Conservation (phyloP, 2,888 invertebrate species). For the Pseudeuparius sepicola region DNA sequence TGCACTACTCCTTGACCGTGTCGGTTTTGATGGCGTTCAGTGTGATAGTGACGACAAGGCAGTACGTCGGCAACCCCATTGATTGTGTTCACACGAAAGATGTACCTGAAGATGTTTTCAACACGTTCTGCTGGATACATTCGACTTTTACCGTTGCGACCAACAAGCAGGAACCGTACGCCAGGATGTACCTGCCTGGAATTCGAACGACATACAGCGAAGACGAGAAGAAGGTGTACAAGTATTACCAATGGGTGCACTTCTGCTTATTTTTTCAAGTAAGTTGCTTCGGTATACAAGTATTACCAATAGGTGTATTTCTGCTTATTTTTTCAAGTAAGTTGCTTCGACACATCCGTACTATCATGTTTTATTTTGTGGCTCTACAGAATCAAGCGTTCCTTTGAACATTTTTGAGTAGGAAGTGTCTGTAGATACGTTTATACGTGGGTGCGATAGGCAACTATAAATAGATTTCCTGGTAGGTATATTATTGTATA, state of each 20-base stretch:
- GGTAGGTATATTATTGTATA: too few species aligned
- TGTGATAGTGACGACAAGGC: conserved; percentile 74
- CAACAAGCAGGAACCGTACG: conserved; percentile 55
- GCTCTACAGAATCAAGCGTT: too few species aligned
- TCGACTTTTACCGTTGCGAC: conserved; percentile 80
- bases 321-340: conserved; percentile 93
- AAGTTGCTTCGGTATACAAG: too few species aligned
- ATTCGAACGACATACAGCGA: conserved; percentile 51
- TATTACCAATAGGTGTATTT: conserved; percentile 98
- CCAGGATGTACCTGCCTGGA: conserved; percentile 55
- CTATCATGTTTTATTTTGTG: too few species aligned
- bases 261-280: conserved; percentile 74
- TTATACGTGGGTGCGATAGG: too few species aligned
- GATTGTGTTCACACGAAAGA: conserved; percentile 81
- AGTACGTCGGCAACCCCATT: conserved; percentile 83
- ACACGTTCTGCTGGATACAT: conserved; percentile 90
- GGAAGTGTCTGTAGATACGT: too few species aligned
- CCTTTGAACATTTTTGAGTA: conserved; percentile 1
- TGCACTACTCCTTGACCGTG: conserved; percentile 87
- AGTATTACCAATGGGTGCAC: conserved; percentile 81
- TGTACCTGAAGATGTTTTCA: conserved; percentile 76
- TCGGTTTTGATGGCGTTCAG: conserved; percentile 83
- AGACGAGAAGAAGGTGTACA: conserved; percentile 62
- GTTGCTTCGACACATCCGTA: too few species aligned
- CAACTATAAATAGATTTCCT: too few species aligned